Evolutionary conservation across 2,888 invertebrate species (phyloP).

Genomic region (Hirtodrosophila histrioides): DNA sequence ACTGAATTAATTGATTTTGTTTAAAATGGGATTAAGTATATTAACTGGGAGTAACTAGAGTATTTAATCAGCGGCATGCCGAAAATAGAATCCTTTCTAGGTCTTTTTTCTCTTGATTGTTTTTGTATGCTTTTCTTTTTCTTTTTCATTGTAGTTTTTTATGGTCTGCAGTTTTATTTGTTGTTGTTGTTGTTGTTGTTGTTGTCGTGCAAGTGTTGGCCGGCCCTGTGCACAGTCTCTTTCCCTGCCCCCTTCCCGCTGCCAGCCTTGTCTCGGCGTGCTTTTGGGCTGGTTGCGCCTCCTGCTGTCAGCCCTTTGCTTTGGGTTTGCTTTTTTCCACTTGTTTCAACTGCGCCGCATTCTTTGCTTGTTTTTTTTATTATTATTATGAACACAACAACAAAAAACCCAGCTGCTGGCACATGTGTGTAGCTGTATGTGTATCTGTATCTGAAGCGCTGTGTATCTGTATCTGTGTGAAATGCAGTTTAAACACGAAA

Average conservation of each 20-base stretch:
- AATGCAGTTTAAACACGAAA: slow-evolving; percentile 77
- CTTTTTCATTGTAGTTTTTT: slow-evolving; percentile 37
- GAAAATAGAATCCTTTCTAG: too few relatives aligned
- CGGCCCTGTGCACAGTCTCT: slow-evolving; percentile 23
- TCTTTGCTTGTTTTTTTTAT: slow-evolving; percentile 26
- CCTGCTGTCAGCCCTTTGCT: slow-evolving; percentile 64
- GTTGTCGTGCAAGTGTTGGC: slow-evolving; percentile 47
- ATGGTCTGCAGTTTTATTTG: slow-evolving; percentile 27
- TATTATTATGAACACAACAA: slow-evolving; percentile 25
- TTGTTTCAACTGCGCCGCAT: slow-evolving; percentile 61
- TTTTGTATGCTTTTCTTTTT: slow-evolving; percentile 27
- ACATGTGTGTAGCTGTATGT: slow-evolving; percentile 12
- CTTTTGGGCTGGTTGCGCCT: slow-evolving; percentile 38
- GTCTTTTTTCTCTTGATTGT: slow-evolving; percentile 18
- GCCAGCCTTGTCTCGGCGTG: background rate
- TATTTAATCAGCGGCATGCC: background rate
- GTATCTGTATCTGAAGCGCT: slow-evolving; percentile 7
- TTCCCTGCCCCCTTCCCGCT: background rate
- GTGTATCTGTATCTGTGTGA: slow-evolving; percentile 36
- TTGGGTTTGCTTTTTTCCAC: slow-evolving; percentile 52
- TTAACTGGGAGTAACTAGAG: slow-evolving; percentile 8
- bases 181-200: slow-evolving; percentile 33
- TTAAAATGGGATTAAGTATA: too few relatives aligned
- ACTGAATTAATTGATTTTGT: too few relatives aligned
- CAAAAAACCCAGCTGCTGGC: slow-evolving; percentile 9